phyloP scores from a whole-genome alignment of 1,140 invertebrate species.

The Pseudoatta argentina region DNA sequence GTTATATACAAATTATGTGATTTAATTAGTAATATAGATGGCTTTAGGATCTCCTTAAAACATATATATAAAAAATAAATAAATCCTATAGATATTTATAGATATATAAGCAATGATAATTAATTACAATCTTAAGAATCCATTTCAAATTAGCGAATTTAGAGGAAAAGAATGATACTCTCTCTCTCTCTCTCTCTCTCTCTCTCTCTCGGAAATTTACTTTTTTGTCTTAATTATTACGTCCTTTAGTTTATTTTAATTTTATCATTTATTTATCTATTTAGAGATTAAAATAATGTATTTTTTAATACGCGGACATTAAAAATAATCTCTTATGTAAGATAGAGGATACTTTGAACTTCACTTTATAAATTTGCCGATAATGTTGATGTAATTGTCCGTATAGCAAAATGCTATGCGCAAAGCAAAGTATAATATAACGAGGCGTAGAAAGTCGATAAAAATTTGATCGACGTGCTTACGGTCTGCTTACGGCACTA shows the following conservation, averaged over 20 bases:
- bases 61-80: neutral
- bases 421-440: slow-evolving; percentile 58
- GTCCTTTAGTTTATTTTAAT: neutral
- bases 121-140: neutral
- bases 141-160: neutral
- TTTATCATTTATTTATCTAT: neutral
- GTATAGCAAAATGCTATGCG: neutral
- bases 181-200: too few relatives aligned
- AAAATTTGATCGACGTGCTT: slow-evolving; percentile 67
- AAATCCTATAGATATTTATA: neutral
- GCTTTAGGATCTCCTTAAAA: too few relatives aligned
- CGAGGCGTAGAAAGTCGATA: slow-evolving; percentile 51
- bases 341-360: neutral
- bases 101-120: neutral
- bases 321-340: neutral
- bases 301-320: neutral
- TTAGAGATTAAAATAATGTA: neutral
- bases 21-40: too few relatives aligned
- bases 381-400: slow-evolving; percentile 25
- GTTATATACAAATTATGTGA: too few relatives aligned
- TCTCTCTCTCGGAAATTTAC: too few relatives aligned
- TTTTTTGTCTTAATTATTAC: too few relatives aligned
- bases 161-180: neutral
- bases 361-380: slow-evolving; percentile 44
- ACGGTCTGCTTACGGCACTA: slow-evolving; percentile 45